Conservation (phyloP, 2,113 vertebrate genomes). For the Pedetes capensis region DNA sequence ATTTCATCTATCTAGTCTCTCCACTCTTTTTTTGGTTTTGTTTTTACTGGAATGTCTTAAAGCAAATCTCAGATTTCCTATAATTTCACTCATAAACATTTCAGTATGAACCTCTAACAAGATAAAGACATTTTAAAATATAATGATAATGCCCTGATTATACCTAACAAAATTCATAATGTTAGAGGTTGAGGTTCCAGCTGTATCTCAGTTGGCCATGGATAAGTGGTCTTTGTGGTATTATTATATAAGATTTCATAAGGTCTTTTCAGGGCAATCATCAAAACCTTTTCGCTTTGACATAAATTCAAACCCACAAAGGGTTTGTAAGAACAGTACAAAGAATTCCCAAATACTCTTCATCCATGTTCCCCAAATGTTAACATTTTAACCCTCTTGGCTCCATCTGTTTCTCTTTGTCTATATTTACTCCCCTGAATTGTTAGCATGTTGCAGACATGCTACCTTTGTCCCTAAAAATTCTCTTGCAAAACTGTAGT, state of each 20-base stretch:
- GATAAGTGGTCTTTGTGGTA: background rate
- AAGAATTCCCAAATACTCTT: background rate
- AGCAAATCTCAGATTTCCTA: slow-evolving; percentile 46
- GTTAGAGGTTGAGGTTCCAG: background rate
- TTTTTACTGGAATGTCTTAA: slow-evolving; percentile 45
- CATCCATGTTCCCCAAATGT: background rate
- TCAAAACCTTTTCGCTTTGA: background rate
- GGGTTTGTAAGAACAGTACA: background rate
- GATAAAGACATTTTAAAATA: slow-evolving; percentile 50
- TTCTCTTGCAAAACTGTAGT: background rate
- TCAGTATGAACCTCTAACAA: slow-evolving; percentile 43
- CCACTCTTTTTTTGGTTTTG: slow-evolving; percentile 11
- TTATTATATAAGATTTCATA: background rate
- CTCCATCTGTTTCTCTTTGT: background rate
- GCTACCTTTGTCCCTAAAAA: background rate
- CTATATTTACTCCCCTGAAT: background rate
- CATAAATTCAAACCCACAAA: slow-evolving; percentile 48
- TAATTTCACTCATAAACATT: slow-evolving; percentile 45
- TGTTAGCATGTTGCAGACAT: background rate
- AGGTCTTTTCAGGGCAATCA: slow-evolving; percentile 48
- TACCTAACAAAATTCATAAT: background rate
- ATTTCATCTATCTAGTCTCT: background rate
- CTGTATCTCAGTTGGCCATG: background rate
- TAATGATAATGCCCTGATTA: background rate
- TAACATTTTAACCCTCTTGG: background rate